Base-by-base conservation (phyloP, 1,140 invertebrate species). In the Rhagoletis pomonella region DNA sequence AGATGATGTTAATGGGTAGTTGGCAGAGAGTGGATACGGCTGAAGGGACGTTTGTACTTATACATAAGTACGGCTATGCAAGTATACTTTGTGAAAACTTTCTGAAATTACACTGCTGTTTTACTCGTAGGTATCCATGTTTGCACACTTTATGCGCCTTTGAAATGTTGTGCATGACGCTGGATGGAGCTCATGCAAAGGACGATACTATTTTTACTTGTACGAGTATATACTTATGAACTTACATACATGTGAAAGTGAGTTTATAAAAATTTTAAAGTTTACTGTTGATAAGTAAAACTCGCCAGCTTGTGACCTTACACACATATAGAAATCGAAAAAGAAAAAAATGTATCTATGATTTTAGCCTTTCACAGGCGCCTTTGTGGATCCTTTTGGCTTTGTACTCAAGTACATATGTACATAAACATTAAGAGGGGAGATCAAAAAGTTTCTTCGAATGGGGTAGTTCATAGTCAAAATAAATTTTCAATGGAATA, bases 331-430 rank as follows among this genome's bases (percentile, higher is more conserved):
- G 6, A 64, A 64, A 64, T n/a, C 14, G 39, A 42, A 67, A 67
- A 67, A 39, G 7, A 67, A 29, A 62, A 62, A 62, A 67, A 67
- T n/a, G 12, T 73, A 73, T n/a, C 69, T 73, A 6, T 73, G 42
- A 29, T 47, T 58, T 2, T 17, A 81, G 73, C 19, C 19, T 81
- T 81, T 81, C 19, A 55, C 47, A 55, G 3, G 44, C 44, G n/a
- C 47, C n/a, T 81, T 55, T 55, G 47, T 50, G 73, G 47, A 19
- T 81, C 73, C 73, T 81, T 81, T 81, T 50, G 9, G n/a, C 44
- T 14, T 12, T 47, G 12, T 50, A 3, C 19, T n/a, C 29, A 39
- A 47, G 5, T 81, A n/a, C 42, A 55, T 10, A 5, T 55, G 50
- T 55, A 55, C 29, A 3, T 29, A 55, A 10, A 81, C n/a, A 9